Percentiles rank a stretch among this genome's conserved stretches.
phyloP scores from a whole-genome alignment of 2,113 vertebrate species.

The Microtus pennsylvanicus region DNA sequence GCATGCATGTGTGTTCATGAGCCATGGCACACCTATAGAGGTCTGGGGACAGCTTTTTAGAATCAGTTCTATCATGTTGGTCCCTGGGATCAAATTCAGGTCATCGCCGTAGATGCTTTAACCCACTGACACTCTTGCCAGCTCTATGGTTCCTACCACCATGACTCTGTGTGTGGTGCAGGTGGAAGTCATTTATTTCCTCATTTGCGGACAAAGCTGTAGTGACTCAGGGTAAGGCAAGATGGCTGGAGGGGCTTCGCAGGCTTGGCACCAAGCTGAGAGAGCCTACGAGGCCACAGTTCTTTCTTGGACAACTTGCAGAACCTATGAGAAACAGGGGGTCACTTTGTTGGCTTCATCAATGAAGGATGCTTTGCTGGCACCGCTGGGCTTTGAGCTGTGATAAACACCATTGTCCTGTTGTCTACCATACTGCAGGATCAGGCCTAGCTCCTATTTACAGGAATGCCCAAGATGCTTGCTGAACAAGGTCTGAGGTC shows the following conservation, averaged over 20 bases:
- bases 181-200: fast-evolving
- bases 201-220: neutral
- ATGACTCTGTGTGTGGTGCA: neutral
- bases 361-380: neutral
- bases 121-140: too few species aligned
- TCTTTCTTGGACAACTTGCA: neutral
- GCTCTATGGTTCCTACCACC: neutral
- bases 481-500: too few species aligned
- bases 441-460: neutral
- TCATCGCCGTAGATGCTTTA: too few species aligned
- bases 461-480: neutral
- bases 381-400: neutral
- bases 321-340: neutral
- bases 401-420: neutral
- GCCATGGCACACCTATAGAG: neutral
- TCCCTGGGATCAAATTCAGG: neutral
- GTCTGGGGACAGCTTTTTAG: neutral
- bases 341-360: neutral
- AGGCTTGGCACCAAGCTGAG: neutral
- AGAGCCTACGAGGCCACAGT: neutral
- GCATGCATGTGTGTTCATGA: neutral
- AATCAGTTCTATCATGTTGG: neutral
- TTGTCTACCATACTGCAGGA: neutral
- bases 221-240: neutral
- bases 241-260: neutral